Percentiles rank a stretch among this genome's conserved stretches.
Evolutionary conservation across 2,113 vertebrate species (phyloP).

Genomic region (western clawed frog (Xenopus tropicalis)): UCB_Xtro_10.0 CM004450.2:60823501-60824000

Average conservation of each 20-base stretch:
- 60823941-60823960: too few relatives aligned
- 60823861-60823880: too few relatives aligned
- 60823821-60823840: too few relatives aligned
- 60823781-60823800: too few relatives aligned
- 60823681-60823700: slow-evolving; percentile 25
- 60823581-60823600: slow-evolving; percentile 24
- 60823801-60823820: too few relatives aligned
- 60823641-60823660: slow-evolving; percentile 30
- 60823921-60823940: too few relatives aligned
- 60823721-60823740: slow-evolving; percentile 18
- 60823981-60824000: too few relatives aligned
- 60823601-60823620: slow-evolving; percentile 37
- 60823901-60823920: too few relatives aligned
- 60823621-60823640: slow-evolving; percentile 28
- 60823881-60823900: too few relatives aligned
- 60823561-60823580: slow-evolving; percentile 36
- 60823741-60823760: neutral
- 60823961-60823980: too few relatives aligned
- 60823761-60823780: too few relatives aligned
- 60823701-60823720: slow-evolving; percentile 33
- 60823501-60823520: neutral
- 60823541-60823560: slow-evolving; percentile 38
- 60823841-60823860: too few relatives aligned
- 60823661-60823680: slow-evolving; percentile 40
- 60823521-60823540: slow-evolving; percentile 31